A percentile compares a stretch with the other conserved stretches of the same genome.
phyloP scores from a whole-genome alignment of 2,888 invertebrate genomes.

The Ptychoptera albimana region DNA sequence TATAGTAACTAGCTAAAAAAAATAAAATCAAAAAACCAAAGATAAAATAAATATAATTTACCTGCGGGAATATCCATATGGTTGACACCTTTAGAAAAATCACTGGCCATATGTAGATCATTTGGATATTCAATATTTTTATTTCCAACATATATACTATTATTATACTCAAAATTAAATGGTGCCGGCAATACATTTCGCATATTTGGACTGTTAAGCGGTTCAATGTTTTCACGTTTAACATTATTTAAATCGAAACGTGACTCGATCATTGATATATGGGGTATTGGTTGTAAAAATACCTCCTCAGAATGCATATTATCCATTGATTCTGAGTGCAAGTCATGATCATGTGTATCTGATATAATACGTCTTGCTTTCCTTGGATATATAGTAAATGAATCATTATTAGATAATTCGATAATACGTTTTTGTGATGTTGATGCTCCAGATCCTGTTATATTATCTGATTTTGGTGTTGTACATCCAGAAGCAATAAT shows the following conservation, averaged over 20 bases:
- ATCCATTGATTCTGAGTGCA: slow-evolving; percentile 23
- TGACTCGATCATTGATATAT: slow-evolving; percentile 27
- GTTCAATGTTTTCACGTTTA: slow-evolving; percentile 21
- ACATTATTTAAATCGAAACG: slow-evolving; percentile 25
- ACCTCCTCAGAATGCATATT: slow-evolving; percentile 26
- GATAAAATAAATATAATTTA: slow-evolving; percentile 15
- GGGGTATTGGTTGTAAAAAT: slow-evolving; percentile 26
- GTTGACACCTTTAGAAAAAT: slow-evolving; percentile 27
- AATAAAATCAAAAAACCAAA: slow-evolving; percentile 1
- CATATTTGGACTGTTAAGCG: slow-evolving; percentile 11
- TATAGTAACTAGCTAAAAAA: background rate
- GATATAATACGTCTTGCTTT: slow-evolving; percentile 23
- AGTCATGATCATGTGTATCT: slow-evolving; percentile 17
- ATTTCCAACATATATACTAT: slow-evolving; percentile 6
- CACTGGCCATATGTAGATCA: slow-evolving; percentile 26
- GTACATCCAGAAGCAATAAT: background rate
- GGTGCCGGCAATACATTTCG: slow-evolving; percentile 10
- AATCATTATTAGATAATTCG: slow-evolving; percentile 20
- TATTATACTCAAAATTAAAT: slow-evolving; percentile 13
- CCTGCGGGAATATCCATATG: slow-evolving; percentile 32
- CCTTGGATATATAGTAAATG: slow-evolving; percentile 25
- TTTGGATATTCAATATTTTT: slow-evolving; percentile 25
- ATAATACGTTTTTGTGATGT: slow-evolving; percentile 17
- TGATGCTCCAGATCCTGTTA: slow-evolving; percentile 4
- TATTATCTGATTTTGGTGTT: slow-evolving; percentile 5